Conservation (phyloP, 2,888 invertebrate species). For the Heliconius sara region DNA sequence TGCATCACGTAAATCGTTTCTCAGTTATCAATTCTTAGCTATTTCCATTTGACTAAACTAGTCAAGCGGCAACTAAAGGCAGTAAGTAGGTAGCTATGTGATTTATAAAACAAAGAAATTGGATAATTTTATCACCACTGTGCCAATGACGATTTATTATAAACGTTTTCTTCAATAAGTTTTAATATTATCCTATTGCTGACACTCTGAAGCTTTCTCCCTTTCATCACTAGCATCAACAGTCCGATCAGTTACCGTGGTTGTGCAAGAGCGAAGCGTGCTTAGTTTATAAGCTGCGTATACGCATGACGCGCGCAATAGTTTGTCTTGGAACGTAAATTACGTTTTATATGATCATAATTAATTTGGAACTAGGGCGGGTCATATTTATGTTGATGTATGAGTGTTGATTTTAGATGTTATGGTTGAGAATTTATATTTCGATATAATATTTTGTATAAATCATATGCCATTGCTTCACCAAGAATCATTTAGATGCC, state of each 20-base stretch:
- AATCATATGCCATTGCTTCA: not conserved
- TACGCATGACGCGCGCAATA: constrained; percentile 30
- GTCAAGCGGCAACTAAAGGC: not conserved
- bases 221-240: constrained; percentile 40
- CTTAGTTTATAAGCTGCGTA: constrained; percentile 21
- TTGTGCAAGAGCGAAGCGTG: constrained; percentile 27
- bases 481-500: not conserved
- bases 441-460: not conserved
- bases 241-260: constrained; percentile 17
- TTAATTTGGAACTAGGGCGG: constrained; percentile 35
- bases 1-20: not conserved
- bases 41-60: not conserved
- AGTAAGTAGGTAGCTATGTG: not conserved
- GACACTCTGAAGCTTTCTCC: constrained; percentile 35
- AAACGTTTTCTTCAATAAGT: not conserved
- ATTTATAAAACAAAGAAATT: not conserved
- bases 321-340: constrained; percentile 36
- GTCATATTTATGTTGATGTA: constrained; percentile 23
- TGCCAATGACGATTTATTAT: not conserved
- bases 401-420: not conserved
- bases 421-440: not conserved
- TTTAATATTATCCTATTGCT: constrained; percentile 12
- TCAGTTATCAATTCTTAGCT: not conserved
- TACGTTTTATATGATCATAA: constrained; percentile 32
- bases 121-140: not conserved